Percentiles rank a stretch among this genome's conserved stretches.
These are phyloP conservation scores for Gonatopus flavifemur DNA, from an alignment of 1,140 invertebrate species.

Conservation along the genomic window DNA sequence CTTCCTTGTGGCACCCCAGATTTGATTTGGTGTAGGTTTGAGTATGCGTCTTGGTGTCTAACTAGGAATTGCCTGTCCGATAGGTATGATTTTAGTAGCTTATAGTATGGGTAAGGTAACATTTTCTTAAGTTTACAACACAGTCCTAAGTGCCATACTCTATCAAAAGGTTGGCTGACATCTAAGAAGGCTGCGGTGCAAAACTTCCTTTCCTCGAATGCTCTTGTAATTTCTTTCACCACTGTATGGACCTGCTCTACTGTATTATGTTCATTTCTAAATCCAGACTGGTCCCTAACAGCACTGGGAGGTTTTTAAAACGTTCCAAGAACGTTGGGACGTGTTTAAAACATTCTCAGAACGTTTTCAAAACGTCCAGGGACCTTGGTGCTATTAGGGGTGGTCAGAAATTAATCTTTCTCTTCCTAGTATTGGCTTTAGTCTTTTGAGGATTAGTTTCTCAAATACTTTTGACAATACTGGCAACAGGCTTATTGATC, in stretches of 20 bases:
- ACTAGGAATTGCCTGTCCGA: conserved; percentile 18
- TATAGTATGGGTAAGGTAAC: conserved; percentile 16
- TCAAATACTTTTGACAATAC: conserved; percentile 37
- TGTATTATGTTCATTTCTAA: conserved; percentile 28
- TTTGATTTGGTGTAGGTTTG: conserved; percentile 16
- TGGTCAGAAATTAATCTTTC: conserved; percentile 19
- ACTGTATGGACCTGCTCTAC: conserved; percentile 20
- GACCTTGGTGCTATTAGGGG: too few relatives aligned
- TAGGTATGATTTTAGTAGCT: conserved; percentile 25
- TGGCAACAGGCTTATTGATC: too few relatives aligned
- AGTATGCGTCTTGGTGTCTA: conserved; percentile 12
- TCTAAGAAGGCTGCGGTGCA: conserved; percentile 39
- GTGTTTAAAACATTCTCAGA: too few relatives aligned
- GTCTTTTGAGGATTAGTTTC: conserved; percentile 29
- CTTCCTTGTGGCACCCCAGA: conserved; percentile 27
- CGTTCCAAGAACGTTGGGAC: too few relatives aligned
- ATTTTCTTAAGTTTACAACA: conserved; percentile 32
- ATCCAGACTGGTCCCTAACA: conserved; percentile 48
- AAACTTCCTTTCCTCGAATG: conserved; percentile 28
- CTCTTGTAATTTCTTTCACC: conserved; percentile 4
- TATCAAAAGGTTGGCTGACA: conserved; percentile 37
- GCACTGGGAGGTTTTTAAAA: too few relatives aligned
- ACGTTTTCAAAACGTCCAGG: too few relatives aligned
- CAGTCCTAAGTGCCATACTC: conserved; percentile 30
- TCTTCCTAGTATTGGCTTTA: conserved; percentile 20